phyloP scores from a whole-genome alignment of 2,113 vertebrate genomes.

The Pantherophis guttatus region DNA sequence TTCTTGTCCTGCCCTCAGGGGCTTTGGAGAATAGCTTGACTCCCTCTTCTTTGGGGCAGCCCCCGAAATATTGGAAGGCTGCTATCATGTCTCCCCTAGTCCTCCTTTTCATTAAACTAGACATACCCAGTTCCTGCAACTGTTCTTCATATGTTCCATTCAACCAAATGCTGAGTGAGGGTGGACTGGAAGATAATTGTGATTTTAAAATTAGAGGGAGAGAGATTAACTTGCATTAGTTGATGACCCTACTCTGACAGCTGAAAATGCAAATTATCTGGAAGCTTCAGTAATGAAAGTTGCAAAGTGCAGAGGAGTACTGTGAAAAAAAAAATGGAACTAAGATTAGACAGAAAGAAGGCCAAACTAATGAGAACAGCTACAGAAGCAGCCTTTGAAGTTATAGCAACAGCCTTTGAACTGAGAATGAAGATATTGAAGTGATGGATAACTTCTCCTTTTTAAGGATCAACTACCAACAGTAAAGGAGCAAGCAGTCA shows the following conservation, averaged over 20 bases:
- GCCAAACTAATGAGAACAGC: not conserved
- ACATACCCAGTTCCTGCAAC: too few relatives aligned
- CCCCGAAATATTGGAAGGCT: too few relatives aligned
- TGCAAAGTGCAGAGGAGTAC: not conserved
- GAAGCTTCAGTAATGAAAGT: not conserved
- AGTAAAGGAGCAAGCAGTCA: not conserved
- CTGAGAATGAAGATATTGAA: not conserved
- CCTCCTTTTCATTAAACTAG: too few relatives aligned
- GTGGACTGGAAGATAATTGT: not conserved
- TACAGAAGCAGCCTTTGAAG: not conserved
- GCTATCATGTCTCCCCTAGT: too few relatives aligned
- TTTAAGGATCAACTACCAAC: not conserved
- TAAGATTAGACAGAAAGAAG: not conserved
- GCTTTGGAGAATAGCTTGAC: too few relatives aligned
- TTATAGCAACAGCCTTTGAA: not conserved
- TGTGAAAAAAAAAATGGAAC: not conserved
- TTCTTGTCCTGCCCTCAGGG: too few relatives aligned
- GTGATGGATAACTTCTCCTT: not conserved
- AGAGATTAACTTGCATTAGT: not conserved
- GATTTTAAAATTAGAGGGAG: not conserved
- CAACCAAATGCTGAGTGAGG: too few relatives aligned
- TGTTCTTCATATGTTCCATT: too few relatives aligned
- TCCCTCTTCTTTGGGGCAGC: too few relatives aligned
- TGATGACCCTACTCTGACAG: not conserved
- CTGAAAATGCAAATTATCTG: not conserved